Evolutionary conservation across 2,888 invertebrate species (phyloP), one percentile per base, ranked within the genome.

Genomic region (Caenorhabditis sulstoni): DNA sequence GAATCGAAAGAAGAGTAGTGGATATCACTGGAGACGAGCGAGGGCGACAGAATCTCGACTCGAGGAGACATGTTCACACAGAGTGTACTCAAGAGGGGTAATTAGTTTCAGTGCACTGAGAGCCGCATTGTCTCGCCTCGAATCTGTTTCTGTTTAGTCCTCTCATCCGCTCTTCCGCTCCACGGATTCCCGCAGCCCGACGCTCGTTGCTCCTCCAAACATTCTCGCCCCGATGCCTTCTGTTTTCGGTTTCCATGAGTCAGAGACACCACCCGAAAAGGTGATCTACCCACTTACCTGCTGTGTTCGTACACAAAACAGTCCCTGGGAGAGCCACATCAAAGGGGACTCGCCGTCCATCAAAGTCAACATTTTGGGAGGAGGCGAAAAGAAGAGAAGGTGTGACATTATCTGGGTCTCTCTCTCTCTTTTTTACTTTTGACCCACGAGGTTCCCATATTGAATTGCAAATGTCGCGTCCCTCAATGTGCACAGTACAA

Each of bases 61-160:
- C 23, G 22, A 50, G 29, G 29, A 29, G 29, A 7, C 4, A 29
- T 29, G 29, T 29, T 45, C 14, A 45, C 14, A 41, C 12, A 41
- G 45, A 45, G 45, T 45, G 14, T 7, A 29, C 7, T 29, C 23
- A 22, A 52, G 23, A 52, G n/a, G 16, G 35, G 11, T 49, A 16
- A 49, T 49, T 49, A 49, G 49, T 49, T 53, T 65, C 29, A 53
- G 52, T 20, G 29, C 29, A 29, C 29, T 29, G 7, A 29, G 29
- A n/a, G n/a, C n/a, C n/a, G n/a, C n/a, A 29, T 29, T 49, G 22
- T 47, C 47, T 23, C 37, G 37, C 61, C 45, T 55, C 44, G 53
- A 71, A 71, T 71, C 62, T 71, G 71, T 71, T 71, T 71, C 71
- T 71, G 64, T 71, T 71, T 71, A 62, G 62, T 20, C 29, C 29